phyloP scores from a whole-genome alignment of 53 echinoderm and acorn worm species.

The Patiria pectinifera region DNA sequence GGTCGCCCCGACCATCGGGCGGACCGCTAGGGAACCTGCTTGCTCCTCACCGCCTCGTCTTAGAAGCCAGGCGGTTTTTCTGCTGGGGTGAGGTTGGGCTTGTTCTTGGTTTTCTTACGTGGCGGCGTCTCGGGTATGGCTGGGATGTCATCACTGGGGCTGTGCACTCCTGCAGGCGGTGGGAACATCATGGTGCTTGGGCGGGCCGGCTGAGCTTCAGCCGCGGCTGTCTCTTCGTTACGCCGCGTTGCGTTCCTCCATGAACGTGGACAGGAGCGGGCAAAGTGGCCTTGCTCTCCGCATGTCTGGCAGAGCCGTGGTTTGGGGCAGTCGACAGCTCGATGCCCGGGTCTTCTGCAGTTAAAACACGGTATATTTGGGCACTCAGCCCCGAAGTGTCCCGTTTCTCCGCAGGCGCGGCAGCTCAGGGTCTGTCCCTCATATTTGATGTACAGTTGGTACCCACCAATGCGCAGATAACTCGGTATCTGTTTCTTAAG shows the following conservation, averaged over 20 bases:
- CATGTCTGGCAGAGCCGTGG: not conserved
- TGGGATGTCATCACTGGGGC: no score
- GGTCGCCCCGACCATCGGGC: no score
- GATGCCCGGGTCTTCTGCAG: not conserved
- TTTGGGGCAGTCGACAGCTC: not conserved
- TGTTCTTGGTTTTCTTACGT: no score
- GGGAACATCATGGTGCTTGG: not conserved
- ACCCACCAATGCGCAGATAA: not conserved
- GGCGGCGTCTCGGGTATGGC: no score
- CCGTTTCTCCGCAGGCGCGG: not conserved
- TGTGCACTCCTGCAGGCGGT: no score
- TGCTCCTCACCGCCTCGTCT: no score
- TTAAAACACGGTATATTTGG: not conserved
- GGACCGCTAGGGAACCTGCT: no score
- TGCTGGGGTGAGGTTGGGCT: no score
- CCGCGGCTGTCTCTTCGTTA: not conserved
- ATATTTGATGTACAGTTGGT: not conserved
- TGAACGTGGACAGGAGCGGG: conserved; percentile 1
- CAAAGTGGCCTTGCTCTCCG: not conserved
- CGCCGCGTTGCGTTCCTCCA: not conserved
- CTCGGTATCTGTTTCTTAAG: not conserved
- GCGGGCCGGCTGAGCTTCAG: not conserved
- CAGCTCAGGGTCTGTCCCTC: not conserved
- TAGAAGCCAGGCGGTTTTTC: no score
- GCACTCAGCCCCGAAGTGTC: conserved; percentile 6